Conservation (phyloP, 2,797 vertebrate genomes). For the Ceyx erithaca region DNA sequence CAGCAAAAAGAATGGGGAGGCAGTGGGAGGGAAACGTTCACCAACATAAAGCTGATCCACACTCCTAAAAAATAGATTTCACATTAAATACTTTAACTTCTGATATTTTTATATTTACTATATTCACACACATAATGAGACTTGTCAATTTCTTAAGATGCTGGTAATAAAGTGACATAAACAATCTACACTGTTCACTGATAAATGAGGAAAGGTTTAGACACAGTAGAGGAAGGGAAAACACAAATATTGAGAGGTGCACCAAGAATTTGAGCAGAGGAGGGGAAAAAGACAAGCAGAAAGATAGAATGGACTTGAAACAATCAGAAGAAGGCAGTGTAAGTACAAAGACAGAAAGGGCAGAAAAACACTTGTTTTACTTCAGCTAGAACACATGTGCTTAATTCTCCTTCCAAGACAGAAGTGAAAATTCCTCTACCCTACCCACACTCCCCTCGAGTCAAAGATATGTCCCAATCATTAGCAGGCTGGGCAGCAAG, state of each 20-base stretch:
- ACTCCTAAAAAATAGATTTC: constrained; percentile 82
- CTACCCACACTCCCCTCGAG: background rate
- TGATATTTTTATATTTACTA: background rate
- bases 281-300: background rate
- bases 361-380: constrained; percentile 11
- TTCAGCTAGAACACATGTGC: background rate
- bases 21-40: constrained; percentile 82
- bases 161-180: background rate
- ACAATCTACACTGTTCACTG: background rate
- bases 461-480: background rate
- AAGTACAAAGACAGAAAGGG: background rate
- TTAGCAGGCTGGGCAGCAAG: background rate
- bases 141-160: background rate
- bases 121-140: background rate
- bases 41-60: constrained; percentile 79
- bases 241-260: background rate
- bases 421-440: background rate
- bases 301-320: background rate
- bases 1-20: constrained; percentile 82
- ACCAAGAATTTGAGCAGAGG: background rate
- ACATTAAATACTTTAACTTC: background rate
- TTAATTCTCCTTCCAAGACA: background rate
- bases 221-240: background rate
- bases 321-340: background rate
- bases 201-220: background rate